Base-by-base conservation (phyloP, 1,140 invertebrate species). In the Drosophila cardini region DNA sequence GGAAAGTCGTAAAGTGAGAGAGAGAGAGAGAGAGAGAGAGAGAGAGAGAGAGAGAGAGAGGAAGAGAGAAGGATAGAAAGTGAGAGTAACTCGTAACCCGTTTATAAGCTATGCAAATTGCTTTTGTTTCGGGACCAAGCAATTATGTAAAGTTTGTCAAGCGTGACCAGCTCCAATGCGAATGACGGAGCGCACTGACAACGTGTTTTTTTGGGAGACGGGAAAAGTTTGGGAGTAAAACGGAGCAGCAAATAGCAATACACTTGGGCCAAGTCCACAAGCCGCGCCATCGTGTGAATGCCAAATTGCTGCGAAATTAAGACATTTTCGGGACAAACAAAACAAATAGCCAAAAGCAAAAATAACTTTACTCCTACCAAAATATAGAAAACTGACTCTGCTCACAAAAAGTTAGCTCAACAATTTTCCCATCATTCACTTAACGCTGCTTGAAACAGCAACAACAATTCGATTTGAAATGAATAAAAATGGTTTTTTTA, bases 81-180 rank as follows among this genome's bases (percentile, higher is more conserved):
- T 13, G 38, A 26, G 42, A 42, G 45, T 40, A 67, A 45, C 36
- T 67, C 70, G 63, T 72, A 72, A 72, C 70, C 70, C 62, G 46
- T 72, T 72, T 72, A 72, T 73, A 68, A 74, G 72, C 57, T 62
- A 74, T 65, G 65, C 55, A 81, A 77, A 77, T 81, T 77, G 63
- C 68, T 80, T 81, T 73, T 72, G 63, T 81, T 82, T 77, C 46
- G 72, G 65, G 57, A 64, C 64, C 56, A 69, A 57, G 71, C 75
- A 82, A 82, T 82, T 82, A 82, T 82, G 79, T 71, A 82, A 81
- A 82, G 75, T 82, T 82, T 78, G 75, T 71, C 50, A 71, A 68
- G 79, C 79, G 70, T 74, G 61, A 74, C 76, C 76, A 60, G 46
- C 68, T 30, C 32, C 46, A 40, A 32, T 56, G 56, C 21, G 43